Evolutionary conservation across 2,888 invertebrate genomes (phyloP).

Genomic region (Amphimallon solstitiale): DNA sequence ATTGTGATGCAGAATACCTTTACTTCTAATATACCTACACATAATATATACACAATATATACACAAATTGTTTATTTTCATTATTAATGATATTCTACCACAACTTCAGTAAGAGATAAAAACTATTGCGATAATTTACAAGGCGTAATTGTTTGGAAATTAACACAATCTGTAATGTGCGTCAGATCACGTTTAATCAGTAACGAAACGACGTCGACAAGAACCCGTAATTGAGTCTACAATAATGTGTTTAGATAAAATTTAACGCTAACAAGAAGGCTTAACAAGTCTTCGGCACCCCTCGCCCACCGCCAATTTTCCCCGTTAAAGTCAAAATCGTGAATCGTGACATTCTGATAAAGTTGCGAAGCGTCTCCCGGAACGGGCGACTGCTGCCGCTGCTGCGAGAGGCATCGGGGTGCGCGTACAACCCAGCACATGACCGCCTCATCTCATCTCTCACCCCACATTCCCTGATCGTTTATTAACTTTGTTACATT

Average conservation of each 20-base stretch:
- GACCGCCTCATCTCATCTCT: slow-evolving; percentile 42
- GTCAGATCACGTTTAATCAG: slow-evolving; percentile 18
- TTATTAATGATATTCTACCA: too few species aligned
- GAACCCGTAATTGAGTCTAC: slow-evolving; percentile 21
- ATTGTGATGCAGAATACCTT: too few species aligned
- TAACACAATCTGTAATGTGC: slow-evolving; percentile 1
- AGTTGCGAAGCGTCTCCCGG: slow-evolving; percentile 38
- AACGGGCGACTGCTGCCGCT: slow-evolving; percentile 47
- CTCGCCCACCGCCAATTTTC: neutral
- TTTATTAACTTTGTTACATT: slow-evolving; percentile 63
- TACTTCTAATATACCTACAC: too few species aligned
- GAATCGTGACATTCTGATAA: slow-evolving; percentile 42
- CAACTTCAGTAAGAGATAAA: too few species aligned
- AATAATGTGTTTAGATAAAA: slow-evolving; percentile 38
- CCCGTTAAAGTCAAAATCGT: slow-evolving; percentile 35
- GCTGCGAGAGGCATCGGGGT: slow-evolving; percentile 49
- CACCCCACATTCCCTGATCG: slow-evolving; percentile 46
- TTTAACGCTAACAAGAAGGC: slow-evolving; percentile 39
- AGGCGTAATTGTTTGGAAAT: neutral
- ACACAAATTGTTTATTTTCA: too few species aligned
- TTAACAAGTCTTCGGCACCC: slow-evolving; percentile 28
- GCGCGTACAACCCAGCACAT: slow-evolving; percentile 51
- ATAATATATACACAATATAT: too few species aligned
- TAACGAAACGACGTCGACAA: slow-evolving; percentile 14
- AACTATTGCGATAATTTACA: too few species aligned